Percentiles rank a stretch among this genome's conserved stretches.
These are phyloP conservation scores for Alectura lathami DNA, from an alignment of 2,113 vertebrate species.

Conservation along the genomic window DNA sequence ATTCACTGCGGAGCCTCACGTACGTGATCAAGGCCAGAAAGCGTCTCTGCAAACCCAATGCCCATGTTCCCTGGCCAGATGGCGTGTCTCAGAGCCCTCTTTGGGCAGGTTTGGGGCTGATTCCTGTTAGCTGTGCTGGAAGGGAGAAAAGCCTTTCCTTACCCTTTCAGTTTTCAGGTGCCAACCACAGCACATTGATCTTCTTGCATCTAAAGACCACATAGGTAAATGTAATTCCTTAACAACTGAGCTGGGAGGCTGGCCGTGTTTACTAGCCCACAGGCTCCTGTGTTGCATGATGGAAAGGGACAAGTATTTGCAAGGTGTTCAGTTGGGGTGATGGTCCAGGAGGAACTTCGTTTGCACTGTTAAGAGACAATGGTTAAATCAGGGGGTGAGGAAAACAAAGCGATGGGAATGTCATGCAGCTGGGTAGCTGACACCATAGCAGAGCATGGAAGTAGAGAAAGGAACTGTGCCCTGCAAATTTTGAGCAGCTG, in stretches of 20 bases:
- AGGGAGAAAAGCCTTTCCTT: background rate
- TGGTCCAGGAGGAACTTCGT: background rate
- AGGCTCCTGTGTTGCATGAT: fast-evolving
- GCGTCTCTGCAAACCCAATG: background rate
- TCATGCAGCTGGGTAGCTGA: background rate
- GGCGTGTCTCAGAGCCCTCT: background rate
- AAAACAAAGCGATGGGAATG: background rate
- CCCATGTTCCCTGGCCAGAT: fast-evolving
- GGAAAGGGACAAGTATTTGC: background rate
- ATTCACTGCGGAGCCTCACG: background rate
- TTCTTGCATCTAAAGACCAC: background rate
- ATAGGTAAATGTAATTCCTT: background rate
- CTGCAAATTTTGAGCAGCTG: background rate
- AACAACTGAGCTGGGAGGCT: background rate
- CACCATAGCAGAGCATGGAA: background rate
- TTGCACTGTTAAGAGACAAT: background rate
- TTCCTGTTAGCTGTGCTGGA: background rate
- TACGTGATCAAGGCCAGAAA: background rate
- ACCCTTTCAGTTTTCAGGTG: background rate
- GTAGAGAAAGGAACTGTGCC: background rate
- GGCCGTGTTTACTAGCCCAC: fast-evolving
- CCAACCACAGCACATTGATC: background rate
- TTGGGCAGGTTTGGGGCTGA: background rate
- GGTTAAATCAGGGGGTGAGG: background rate
- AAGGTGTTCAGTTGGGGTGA: background rate